A percentile compares a stretch with the other conserved stretches of the same genome.
These are phyloP conservation scores for Dendrolimus houi DNA, from an alignment of 2,888 invertebrate genomes.

Conservation along the genomic window DNA sequence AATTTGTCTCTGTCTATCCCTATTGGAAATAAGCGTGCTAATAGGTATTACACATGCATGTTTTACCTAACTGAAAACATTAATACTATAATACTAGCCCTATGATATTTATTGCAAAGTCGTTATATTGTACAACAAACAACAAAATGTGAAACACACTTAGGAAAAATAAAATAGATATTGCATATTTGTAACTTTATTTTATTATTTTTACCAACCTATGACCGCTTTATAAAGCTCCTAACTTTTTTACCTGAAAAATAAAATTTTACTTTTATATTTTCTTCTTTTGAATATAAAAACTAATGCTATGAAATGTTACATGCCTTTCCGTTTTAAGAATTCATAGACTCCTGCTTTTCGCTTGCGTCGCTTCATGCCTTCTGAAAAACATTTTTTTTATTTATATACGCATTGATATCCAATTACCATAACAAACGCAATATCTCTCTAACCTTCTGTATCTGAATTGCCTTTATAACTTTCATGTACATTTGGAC, in stretches of 20 bases:
- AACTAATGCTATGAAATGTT: not conserved
- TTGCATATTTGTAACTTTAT: too few relatives aligned
- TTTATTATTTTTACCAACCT: too few relatives aligned
- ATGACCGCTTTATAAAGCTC: too few relatives aligned
- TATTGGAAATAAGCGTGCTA: too few relatives aligned
- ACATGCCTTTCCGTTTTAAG: not conserved
- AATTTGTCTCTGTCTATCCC: too few relatives aligned
- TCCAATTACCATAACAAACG: not conserved
- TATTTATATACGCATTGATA: conserved; percentile 5
- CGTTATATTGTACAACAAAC: too few relatives aligned
- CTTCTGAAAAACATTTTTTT: conserved; percentile 9
- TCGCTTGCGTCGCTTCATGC: conserved; percentile 6
- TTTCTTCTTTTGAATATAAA: not conserved
- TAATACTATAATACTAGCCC: too few relatives aligned
- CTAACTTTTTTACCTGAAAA: conserved; percentile 3
- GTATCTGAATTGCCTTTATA: conserved; percentile 14
- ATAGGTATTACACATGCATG: too few relatives aligned
- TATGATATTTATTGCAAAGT: too few relatives aligned
- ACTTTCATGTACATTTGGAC: conserved; percentile 18
- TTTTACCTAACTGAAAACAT: too few relatives aligned
- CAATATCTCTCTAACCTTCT: conserved; percentile 5
- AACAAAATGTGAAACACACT: too few relatives aligned
- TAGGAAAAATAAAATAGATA: too few relatives aligned
- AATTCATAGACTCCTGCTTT: not conserved
- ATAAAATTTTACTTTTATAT: not conserved